A percentile compares a stretch with the other conserved stretches of the same genome.
phyloP scores from a whole-genome alignment of 2,797 vertebrate genomes.

The Momotus momota region DNA sequence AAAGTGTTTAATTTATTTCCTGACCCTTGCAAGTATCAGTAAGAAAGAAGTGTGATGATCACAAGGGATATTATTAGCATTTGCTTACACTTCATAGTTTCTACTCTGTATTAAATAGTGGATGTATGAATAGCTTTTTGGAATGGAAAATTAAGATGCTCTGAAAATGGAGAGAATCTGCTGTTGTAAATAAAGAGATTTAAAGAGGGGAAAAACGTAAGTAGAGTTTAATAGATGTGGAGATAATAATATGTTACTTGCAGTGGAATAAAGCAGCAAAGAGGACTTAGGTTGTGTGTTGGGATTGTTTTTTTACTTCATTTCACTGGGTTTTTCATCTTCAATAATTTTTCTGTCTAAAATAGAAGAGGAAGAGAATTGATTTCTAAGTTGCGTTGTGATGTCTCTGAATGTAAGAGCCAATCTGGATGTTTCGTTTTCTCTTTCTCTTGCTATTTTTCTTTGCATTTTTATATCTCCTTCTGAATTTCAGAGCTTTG shows the following conservation, averaged over 20 bases:
- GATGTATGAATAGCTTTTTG: not conserved
- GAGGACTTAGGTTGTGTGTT: not conserved
- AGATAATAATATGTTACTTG: not conserved
- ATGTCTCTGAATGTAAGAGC: not conserved
- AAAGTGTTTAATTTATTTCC: not conserved
- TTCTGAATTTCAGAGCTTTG: not conserved
- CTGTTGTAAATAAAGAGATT: not conserved
- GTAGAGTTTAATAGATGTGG: not conserved
- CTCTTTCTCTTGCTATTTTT: not conserved
- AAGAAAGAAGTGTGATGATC: not conserved
- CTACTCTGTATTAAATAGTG: not conserved
- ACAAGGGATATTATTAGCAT: constrained; percentile 32
- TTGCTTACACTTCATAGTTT: constrained; percentile 24
- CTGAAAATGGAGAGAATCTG: not conserved
- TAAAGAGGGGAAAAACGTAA: not conserved
- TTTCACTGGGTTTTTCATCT: not conserved
- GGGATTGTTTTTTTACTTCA: not conserved
- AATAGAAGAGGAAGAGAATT: not conserved
- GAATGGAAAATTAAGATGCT: not conserved
- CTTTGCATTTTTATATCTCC: not conserved
- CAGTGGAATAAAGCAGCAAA: not conserved
- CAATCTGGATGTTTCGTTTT: not conserved
- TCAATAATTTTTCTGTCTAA: not conserved
- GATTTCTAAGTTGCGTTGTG: not conserved
- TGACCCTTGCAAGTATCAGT: not conserved